Evolutionary conservation across 2,797 vertebrate genomes (phyloP).

Genomic region (Diglossa cyanea): DNA sequence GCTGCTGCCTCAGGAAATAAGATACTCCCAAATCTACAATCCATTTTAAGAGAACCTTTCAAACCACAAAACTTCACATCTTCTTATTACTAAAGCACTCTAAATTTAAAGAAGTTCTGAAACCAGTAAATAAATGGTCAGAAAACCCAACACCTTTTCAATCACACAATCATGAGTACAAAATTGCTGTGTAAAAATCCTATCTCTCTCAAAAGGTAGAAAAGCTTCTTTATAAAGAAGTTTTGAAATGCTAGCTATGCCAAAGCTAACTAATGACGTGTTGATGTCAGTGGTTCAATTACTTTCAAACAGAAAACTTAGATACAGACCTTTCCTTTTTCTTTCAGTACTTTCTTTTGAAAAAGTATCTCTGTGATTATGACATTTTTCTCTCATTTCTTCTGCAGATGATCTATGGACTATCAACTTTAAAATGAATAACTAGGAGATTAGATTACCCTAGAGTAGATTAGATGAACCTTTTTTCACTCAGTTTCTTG

Average conservation of each 20-base stretch:
- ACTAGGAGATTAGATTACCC: background rate
- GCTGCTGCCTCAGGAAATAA: background rate
- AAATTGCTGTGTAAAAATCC: background rate
- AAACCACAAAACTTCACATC: background rate
- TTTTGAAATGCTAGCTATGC: background rate
- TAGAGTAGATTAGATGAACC: background rate
- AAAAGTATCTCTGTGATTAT: background rate
- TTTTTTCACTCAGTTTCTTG: background rate
- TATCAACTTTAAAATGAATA: background rate
- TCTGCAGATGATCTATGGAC: background rate
- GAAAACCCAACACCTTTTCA: background rate
- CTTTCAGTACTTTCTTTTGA: background rate
- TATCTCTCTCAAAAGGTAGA: background rate
- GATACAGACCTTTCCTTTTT: background rate
- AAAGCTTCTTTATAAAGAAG: background rate
- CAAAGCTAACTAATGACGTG: background rate
- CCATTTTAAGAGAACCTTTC: background rate
- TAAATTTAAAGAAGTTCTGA: background rate
- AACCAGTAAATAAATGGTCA: background rate
- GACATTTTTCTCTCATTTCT: background rate
- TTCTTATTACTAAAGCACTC: background rate
- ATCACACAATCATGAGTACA: background rate
- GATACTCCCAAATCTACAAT: background rate
- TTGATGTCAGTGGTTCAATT: background rate
- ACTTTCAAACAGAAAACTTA: background rate